Conservation (phyloP, 2,797 vertebrate genomes). For the Triplophysa yarkandensis region DNA sequence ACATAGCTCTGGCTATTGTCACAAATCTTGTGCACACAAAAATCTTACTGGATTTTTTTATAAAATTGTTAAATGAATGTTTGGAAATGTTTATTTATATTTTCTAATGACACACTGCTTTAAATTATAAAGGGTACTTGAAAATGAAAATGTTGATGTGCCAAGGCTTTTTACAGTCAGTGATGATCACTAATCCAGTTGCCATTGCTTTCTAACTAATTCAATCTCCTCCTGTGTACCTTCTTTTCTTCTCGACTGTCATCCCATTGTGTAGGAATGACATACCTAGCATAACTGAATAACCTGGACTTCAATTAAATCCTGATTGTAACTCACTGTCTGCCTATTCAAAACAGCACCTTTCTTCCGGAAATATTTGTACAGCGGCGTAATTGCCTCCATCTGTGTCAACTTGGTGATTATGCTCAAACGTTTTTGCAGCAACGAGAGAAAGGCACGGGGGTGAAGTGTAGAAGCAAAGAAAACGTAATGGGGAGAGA, state of each 20-base stretch:
- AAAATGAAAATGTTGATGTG: no score
- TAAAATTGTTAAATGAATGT: no score
- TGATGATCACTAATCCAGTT: slow-evolving; percentile 34
- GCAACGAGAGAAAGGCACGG: slow-evolving; percentile 16
- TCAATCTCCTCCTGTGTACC: slow-evolving; percentile 65
- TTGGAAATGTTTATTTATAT: no score
- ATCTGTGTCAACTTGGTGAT: slow-evolving; percentile 72
- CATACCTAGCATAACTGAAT: slow-evolving; percentile 62
- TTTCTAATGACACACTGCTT: no score
- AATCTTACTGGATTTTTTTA: no score
- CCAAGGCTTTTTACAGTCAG: no score
- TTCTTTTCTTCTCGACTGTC: slow-evolving; percentile 19
- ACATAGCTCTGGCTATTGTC: no score
- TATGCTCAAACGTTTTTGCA: slow-evolving; percentile 69
- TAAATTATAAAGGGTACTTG: no score
- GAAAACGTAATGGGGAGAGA: slow-evolving; percentile 22
- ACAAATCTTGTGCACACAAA: no score
- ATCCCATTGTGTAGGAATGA: slow-evolving; percentile 51
- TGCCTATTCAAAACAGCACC: slow-evolving; percentile 74
- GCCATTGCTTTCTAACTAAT: slow-evolving; percentile 48
- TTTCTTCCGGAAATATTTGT: slow-evolving; percentile 77
- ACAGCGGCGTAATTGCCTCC: slow-evolving; percentile 76
- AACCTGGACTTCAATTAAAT: slow-evolving; percentile 72
- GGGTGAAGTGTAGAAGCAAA: slow-evolving; percentile 36
- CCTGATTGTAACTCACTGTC: slow-evolving; percentile 73